These are phyloP conservation scores for Lasioglossum lativentre DNA, from an alignment of 2,888 invertebrate genomes.

Conservation along the genomic window DNA sequence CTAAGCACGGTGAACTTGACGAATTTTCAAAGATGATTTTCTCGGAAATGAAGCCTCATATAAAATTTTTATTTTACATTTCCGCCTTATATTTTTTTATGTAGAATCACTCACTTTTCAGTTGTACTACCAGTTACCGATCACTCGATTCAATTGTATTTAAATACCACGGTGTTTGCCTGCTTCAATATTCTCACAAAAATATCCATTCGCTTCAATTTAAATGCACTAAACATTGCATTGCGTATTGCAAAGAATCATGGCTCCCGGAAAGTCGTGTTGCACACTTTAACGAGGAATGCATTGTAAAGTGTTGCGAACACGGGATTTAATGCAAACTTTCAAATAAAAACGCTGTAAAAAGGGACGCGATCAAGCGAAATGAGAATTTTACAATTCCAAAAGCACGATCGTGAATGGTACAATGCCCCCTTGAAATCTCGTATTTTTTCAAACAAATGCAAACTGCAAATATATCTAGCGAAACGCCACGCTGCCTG, in stretches of 20 bases:
- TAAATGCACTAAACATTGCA: neutral
- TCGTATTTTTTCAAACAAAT: neutral
- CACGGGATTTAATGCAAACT: slow-evolving; percentile 12
- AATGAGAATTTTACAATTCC: slow-evolving; percentile 35
- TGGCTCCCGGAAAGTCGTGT: neutral
- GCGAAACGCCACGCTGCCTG: neutral
- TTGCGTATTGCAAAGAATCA: neutral
- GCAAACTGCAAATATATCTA: neutral
- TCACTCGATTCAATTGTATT: neutral
- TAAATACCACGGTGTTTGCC: neutral
- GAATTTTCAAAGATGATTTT: too few species aligned
- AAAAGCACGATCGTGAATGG: slow-evolving; percentile 10
- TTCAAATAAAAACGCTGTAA: slow-evolving; percentile 17
- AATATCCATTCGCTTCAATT: neutral
- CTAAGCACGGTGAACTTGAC: too few species aligned
- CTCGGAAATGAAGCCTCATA: too few species aligned
- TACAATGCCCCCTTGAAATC: neutral
- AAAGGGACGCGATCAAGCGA: neutral
- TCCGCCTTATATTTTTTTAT: neutral
- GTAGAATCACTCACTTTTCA: neutral
- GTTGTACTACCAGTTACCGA: neutral
- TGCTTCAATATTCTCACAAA: neutral
- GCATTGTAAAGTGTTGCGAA: neutral
- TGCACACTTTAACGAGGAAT: neutral
- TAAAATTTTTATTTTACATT: neutral